A percentile compares a stretch with the other conserved stretches of the same genome.
Evolutionary conservation across 2,888 invertebrate species (phyloP).

Genomic region (Lasioglossum leucozonium): DNA sequence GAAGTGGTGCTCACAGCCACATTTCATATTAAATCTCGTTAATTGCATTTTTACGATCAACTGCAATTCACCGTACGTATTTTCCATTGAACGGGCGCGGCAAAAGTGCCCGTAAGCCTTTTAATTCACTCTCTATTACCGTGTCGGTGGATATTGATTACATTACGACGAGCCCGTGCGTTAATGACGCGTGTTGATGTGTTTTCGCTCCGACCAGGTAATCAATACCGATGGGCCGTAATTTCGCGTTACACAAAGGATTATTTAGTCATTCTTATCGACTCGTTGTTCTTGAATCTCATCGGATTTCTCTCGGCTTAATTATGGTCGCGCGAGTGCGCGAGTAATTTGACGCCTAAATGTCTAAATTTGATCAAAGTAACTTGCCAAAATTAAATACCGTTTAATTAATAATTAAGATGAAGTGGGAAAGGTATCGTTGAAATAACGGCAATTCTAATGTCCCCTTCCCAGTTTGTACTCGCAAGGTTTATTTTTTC

Average conservation of each 20-base stretch:
- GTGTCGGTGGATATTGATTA: constrained; percentile 43
- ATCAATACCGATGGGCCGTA: constrained; percentile 33
- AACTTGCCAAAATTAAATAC: not conserved
- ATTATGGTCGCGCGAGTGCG: not conserved
- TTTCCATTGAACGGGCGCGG: constrained; percentile 4
- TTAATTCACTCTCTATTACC: constrained; percentile 41
- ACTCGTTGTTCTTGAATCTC: not conserved
- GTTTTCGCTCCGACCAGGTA: constrained; percentile 37
- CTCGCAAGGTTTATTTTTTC: too few species aligned
- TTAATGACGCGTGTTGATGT: constrained; percentile 43
- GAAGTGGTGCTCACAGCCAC: not conserved
- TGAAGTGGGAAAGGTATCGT: too few species aligned
- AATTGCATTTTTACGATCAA: not conserved
- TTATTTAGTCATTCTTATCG: not conserved
- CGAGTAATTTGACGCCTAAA: not conserved
- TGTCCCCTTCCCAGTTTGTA: too few species aligned
- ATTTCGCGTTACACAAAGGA: constrained; percentile 17
- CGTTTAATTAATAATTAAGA: not conserved
- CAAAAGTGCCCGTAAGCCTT: constrained; percentile 27
- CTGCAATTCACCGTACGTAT: not conserved
- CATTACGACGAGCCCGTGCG: constrained; percentile 38
- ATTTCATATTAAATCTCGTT: not conserved
- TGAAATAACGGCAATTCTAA: too few species aligned
- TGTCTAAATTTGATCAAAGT: not conserved
- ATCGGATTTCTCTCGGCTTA: not conserved